Percentiles rank a stretch among this genome's conserved stretches.
Evolutionary conservation across 2,113 vertebrate genomes (phyloP).

Genomic region (Phycodurus eques): DNA sequence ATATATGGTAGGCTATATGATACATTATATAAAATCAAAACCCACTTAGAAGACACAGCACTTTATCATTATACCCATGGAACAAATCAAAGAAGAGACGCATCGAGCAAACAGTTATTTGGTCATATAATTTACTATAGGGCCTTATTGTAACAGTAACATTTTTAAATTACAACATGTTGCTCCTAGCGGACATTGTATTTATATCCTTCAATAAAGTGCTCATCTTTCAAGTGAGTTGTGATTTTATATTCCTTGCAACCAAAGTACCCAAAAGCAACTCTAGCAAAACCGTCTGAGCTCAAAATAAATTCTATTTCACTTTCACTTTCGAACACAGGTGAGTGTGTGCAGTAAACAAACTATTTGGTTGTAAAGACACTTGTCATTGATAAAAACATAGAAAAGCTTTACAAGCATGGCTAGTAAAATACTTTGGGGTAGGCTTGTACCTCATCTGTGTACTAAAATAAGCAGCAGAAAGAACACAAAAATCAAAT

Average conservation of each 20-base stretch:
- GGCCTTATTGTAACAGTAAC: constrained; percentile 1
- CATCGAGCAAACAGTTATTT: constrained; percentile 1
- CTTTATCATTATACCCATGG: background rate
- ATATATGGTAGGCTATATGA: constrained; percentile 19
- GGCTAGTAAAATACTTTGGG: constrained; percentile 44
- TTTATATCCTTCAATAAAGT: background rate
- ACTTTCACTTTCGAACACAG: constrained; percentile 29
- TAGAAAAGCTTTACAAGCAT: constrained; percentile 67
- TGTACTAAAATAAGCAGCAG: constrained; percentile 13
- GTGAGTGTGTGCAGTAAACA: constrained; percentile 5
- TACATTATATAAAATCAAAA: constrained; percentile 49
- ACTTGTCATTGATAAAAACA: constrained; percentile 68
- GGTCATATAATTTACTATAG: background rate
- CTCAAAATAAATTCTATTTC: constrained; percentile 35
- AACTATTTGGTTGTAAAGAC: constrained; percentile 33
- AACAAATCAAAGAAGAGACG: background rate
- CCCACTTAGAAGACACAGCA: constrained; percentile 32
- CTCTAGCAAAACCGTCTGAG: constrained; percentile 36
- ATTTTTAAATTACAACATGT: background rate
- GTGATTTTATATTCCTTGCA: constrained; percentile 38
- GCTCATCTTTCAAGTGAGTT: constrained; percentile 32
- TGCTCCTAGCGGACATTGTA: background rate
- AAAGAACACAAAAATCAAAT: background rate
- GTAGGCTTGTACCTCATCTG: constrained; percentile 31
- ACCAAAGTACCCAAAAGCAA: constrained; percentile 52